Evolutionary conservation across 2,113 vertebrate genomes (phyloP), one percentile per base, ranked within the genome.

Genomic region (Salvelinus fontinalis): DNA sequence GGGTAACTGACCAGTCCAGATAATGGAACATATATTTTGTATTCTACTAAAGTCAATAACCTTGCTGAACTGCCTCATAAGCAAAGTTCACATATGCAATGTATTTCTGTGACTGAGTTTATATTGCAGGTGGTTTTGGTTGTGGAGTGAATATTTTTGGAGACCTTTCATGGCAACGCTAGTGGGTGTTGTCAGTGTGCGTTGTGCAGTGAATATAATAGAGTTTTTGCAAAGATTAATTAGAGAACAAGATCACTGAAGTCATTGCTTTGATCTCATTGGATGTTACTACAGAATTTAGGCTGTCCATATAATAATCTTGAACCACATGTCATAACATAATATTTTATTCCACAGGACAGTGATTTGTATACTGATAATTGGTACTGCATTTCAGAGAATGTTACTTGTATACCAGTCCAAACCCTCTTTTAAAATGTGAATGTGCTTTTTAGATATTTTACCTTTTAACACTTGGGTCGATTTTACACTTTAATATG

Each of bases 401-500:
- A 34, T 44, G 5, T 69, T 66, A 31, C 44, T 26, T 60, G 39
- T 3, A 64, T 66, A 48, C 66, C 48, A 59, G 74, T 44, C 39
- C 20, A 7, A 60, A 49, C n/a, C 3, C 62, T 14, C 24, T 34
- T 34, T 68, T 48, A 77, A 75, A 81, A 74, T 75, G 48, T 27
- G 70, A 76, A 31, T 79, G 72, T 14, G 49, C 51, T 75, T 60
- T 31, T 31, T 16, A 29, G 26, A 34, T 34, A 34, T 34, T 18
- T n/a, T 34, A 39, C 59, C 76, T 64, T 76, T 29, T 73, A 71
- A 34, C 14, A 67, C 13, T 14, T 29, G 27, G 74, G 27, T 68
- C 73, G 67, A 62, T 54, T 83, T 76, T 67, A 84, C 87, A 83
- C 88, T 87, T 90, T 88, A 89, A 74, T 24, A 84, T 81, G 4